These are phyloP conservation scores for Ceyx erithaca DNA, from an alignment of 2,797 vertebrate genomes.

Conservation along the genomic window DNA sequence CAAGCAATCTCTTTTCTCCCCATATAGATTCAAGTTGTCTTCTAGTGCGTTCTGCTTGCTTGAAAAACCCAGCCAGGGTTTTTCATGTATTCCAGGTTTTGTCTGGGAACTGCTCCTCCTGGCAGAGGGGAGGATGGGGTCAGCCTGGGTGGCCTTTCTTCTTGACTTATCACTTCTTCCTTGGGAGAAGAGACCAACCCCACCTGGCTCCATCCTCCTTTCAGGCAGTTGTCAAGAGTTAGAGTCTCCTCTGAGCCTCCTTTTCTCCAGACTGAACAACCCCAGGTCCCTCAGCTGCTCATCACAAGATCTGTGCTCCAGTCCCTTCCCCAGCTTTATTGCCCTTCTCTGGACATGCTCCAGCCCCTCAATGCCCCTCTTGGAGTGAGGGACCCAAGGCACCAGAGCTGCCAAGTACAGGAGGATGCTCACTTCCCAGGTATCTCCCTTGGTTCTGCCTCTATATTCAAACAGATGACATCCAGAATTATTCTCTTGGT, in stretches of 20 bases:
- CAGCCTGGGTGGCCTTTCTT: too few relatives aligned
- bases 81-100: too few relatives aligned
- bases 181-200: too few relatives aligned
- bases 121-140: too few relatives aligned
- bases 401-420: too few relatives aligned
- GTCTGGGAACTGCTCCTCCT: too few relatives aligned
- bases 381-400: background rate
- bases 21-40: fast-evolving
- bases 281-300: background rate
- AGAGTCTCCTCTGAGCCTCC: background rate
- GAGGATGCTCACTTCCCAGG: background rate
- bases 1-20: too few relatives aligned
- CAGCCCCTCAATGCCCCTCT: background rate
- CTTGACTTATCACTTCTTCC: too few relatives aligned
- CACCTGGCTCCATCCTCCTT: background rate
- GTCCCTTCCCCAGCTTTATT: background rate
- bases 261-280: background rate
- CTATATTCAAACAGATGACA: background rate
- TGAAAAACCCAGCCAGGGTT: background rate
- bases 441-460: background rate
- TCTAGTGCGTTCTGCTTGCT: background rate
- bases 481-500: background rate
- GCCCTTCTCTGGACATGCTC: background rate
- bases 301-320: background rate
- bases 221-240: background rate